Percentiles rank a stretch among this genome's conserved stretches.
phyloP scores from a whole-genome alignment of 2,888 invertebrate genomes.

The Platycheirus rosarum region DNA sequence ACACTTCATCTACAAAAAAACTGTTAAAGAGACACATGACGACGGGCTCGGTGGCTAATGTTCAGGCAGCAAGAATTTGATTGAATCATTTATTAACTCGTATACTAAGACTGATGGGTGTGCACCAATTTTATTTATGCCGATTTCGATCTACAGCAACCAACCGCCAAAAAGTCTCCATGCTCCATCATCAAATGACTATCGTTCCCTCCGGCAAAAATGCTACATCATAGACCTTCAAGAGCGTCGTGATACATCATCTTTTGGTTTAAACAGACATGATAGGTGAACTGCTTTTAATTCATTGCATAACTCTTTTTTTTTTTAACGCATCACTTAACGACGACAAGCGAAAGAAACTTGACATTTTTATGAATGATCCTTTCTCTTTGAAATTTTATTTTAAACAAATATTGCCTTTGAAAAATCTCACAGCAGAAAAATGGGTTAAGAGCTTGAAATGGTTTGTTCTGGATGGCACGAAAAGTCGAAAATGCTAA shows the following conservation, averaged over 20 bases:
- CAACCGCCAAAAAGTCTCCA: neutral
- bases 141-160: constrained; percentile 6
- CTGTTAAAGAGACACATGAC: too few species aligned
- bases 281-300: constrained; percentile 22
- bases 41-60: too few species aligned
- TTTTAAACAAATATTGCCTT: too few species aligned
- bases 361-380: neutral
- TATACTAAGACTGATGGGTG: constrained; percentile 16
- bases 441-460: too few species aligned
- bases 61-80: neutral
- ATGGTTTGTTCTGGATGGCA: too few species aligned
- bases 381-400: neutral
- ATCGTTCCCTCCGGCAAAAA: neutral
- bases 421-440: too few species aligned
- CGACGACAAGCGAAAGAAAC: neutral
- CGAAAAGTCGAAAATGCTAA: too few species aligned
- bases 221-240: constrained; percentile 18
- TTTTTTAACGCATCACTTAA: too few species aligned
- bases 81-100: constrained; percentile 22
- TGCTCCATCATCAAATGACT: constrained; percentile 10
- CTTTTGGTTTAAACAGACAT: neutral
- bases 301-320: constrained; percentile 26
- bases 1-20: too few species aligned
- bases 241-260: constrained; percentile 26
- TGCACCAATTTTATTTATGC: neutral